These are phyloP conservation scores for Drosophila cognata DNA, from an alignment of 2,888 invertebrate species.

Conservation along the genomic window DNA sequence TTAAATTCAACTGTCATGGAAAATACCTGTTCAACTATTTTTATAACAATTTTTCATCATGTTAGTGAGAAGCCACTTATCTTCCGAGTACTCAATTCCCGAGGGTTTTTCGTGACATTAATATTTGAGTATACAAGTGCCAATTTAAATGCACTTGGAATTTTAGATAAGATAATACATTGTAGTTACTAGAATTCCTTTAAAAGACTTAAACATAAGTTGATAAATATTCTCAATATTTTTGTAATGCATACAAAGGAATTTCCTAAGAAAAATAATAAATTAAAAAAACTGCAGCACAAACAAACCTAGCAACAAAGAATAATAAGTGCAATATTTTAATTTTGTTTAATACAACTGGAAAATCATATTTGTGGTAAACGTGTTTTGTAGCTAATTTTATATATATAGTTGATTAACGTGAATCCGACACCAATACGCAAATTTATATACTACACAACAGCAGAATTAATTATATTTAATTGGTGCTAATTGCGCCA, in stretches of 20 bases:
- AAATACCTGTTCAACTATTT: background rate
- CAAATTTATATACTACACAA: slow-evolving; percentile 43
- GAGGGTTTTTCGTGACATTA: background rate
- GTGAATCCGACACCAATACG: slow-evolving; percentile 48
- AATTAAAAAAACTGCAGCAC: slow-evolving; percentile 16
- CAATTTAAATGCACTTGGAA: slow-evolving; percentile 30
- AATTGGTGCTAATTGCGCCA: slow-evolving; percentile 59
- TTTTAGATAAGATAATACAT: slow-evolving; percentile 25
- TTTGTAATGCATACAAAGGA: slow-evolving; percentile 44
- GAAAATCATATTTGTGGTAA: slow-evolving; percentile 29
- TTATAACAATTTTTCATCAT: background rate
- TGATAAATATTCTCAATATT: slow-evolving; percentile 55
- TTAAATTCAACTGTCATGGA: background rate
- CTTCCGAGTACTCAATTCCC: slow-evolving; percentile 4
- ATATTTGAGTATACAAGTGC: slow-evolving; percentile 23
- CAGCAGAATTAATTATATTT: slow-evolving; percentile 46
- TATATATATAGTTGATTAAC: slow-evolving; percentile 22
- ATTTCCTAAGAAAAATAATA: slow-evolving; percentile 2
- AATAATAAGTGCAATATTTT: slow-evolving; percentile 39
- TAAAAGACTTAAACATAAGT: slow-evolving; percentile 15
- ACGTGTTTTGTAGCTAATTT: slow-evolving; percentile 57
- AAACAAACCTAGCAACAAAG: slow-evolving; percentile 31
- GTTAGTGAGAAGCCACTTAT: background rate
- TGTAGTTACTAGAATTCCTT: slow-evolving; percentile 9
- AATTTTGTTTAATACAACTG: slow-evolving; percentile 33